Percentiles rank a stretch among this genome's conserved stretches.
These are phyloP conservation scores for Sarcophaga subvicina DNA, from an alignment of 2,888 invertebrate genomes.

Conservation along the genomic window DNA sequence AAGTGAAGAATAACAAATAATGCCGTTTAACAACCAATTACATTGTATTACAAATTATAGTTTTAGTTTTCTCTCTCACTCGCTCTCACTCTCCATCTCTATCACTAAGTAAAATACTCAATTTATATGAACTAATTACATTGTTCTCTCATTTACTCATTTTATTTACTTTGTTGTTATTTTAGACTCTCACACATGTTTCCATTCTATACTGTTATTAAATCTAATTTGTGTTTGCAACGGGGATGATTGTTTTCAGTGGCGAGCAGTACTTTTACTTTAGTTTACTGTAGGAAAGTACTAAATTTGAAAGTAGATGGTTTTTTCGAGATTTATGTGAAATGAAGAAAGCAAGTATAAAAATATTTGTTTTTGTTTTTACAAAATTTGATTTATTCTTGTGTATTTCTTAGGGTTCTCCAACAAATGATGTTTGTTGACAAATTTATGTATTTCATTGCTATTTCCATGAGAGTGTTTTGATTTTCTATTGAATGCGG, in stretches of 20 bases:
- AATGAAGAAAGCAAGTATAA: no score
- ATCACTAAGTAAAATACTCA: not conserved
- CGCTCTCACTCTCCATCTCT: constrained; percentile 23
- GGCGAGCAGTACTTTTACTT: not conserved
- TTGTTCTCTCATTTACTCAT: constrained; percentile 21
- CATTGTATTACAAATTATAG: constrained; percentile 53
- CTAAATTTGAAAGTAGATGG: no score
- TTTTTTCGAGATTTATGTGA: no score
- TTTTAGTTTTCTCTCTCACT: not conserved
- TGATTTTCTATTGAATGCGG: no score
- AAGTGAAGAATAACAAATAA: not conserved
- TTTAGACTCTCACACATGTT: not conserved
- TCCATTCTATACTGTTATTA: not conserved
- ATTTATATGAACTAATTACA: not conserved
- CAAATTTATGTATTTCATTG: no score
- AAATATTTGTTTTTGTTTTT: no score
- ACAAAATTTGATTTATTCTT: no score
- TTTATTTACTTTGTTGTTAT: not conserved
- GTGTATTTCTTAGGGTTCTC: no score
- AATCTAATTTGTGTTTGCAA: not conserved
- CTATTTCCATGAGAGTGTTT: no score
- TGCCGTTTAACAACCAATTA: constrained; percentile 58
- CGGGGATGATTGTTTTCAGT: not conserved
- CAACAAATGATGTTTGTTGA: no score
- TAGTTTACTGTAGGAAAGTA: not conserved